phyloP scores from a whole-genome alignment of 2,113 vertebrate species.

The Mystacornis crossleyi region DNA sequence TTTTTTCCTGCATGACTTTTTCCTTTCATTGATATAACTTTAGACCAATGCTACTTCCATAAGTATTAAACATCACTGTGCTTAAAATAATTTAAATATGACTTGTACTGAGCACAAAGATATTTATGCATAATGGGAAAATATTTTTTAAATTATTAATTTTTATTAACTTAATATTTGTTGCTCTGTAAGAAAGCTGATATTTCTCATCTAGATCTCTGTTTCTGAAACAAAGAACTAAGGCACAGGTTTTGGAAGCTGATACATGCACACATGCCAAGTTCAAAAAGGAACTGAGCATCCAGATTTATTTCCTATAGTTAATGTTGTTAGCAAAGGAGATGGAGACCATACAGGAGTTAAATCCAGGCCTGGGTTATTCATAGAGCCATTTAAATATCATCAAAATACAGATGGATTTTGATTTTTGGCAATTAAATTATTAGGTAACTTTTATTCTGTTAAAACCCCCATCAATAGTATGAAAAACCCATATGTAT shows the following conservation, averaged over 20 bases:
- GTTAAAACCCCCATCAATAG: neutral
- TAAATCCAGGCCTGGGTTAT: neutral
- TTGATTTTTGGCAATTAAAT: neutral
- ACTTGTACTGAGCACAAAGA: neutral
- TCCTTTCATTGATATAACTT: neutral
- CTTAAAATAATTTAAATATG: neutral
- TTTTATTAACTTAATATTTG: neutral
- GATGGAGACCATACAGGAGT: neutral
- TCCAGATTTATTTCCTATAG: neutral
- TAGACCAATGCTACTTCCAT: neutral
- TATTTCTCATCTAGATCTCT: neutral
- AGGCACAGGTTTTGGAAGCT: neutral
- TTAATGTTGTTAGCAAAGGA: neutral
- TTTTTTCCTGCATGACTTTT: neutral
- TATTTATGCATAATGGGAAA: neutral
- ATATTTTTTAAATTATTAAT: accelerated
- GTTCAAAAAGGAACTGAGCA: neutral
- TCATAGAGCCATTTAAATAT: neutral
- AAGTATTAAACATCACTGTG: neutral
- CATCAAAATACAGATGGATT: neutral
- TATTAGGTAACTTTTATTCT: neutral
- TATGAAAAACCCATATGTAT: neutral
- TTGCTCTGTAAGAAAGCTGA: neutral
- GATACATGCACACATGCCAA: neutral
- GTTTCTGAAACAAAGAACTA: neutral